Base-by-base conservation (phyloP, 2,797 vertebrate species). In the Pteronotus mesoamericanus region DNA sequence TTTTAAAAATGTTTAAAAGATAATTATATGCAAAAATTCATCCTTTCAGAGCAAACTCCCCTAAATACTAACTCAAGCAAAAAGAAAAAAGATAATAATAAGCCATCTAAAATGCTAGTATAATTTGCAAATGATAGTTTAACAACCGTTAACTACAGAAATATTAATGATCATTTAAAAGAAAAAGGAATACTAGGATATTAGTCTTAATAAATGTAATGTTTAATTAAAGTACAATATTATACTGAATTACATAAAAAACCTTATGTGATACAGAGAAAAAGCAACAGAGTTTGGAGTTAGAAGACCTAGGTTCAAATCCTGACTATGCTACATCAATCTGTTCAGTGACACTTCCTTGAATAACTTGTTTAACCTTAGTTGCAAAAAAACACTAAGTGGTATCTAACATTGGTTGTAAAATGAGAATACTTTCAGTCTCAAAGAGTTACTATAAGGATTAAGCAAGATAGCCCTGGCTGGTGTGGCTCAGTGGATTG, bases 1-100 rank as follows among this genome's bases (percentile, higher is more conserved):
- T 92, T 91, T 90, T 42, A 51, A 78, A 64, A 90, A 72, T 32
- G 24, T 91, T 87, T 89, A 94, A 85, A 96, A 89, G 29, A 79
- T 57, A 69, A 94, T 78, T 78, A 94, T 87, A 90, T 48, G n/a
- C 22, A 94, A 96, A 78, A 69, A 85, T 46, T 88, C n/a, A 53
- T 15, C 18, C 34, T 72, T 95, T 89, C 19, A 79, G 24, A 94
- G 32, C 11, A 89, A 85, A 83, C 8, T 64, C 48, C 1, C 22
- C 18, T 21, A 93, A 96, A 94, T 10, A 94, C 32, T 91, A 61
- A 94, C 46, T 84, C 16, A 92, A 85, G 9, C 69, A 12, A 96
- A 91, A 91, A 77, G 32, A 72, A 90, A 82, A 77, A 61, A 46
- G 66, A 61, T 46, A 86, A 86, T 34, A 93, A 77, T n/a, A 94